phyloP scores from a whole-genome alignment of 2,888 invertebrate species.

The Agrilus mali region DNA sequence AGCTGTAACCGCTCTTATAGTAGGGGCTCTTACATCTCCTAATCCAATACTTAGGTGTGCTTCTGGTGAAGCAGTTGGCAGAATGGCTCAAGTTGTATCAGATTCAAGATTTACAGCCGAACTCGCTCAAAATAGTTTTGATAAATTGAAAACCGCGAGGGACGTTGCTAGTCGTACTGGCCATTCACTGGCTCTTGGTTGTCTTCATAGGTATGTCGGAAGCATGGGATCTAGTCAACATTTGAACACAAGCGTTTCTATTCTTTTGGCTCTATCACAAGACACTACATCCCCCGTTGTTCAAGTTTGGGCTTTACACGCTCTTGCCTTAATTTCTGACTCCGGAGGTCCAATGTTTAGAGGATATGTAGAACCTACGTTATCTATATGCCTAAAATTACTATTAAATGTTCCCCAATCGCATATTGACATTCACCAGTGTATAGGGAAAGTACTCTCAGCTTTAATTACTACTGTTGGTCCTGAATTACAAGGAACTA shows the following conservation, averaged over 20 bases:
- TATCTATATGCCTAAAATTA: constrained; percentile 81
- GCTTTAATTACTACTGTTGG: constrained; percentile 97
- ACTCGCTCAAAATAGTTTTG: constrained; percentile 80
- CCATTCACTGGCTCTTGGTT: constrained; percentile 88
- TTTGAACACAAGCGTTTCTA: constrained; percentile 86
- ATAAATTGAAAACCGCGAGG: constrained; percentile 71
- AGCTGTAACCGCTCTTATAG: constrained; percentile 66
- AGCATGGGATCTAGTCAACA: constrained; percentile 94
- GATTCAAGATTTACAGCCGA: constrained; percentile 82
- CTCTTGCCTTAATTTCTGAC: constrained; percentile 88
- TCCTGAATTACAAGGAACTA: constrained; percentile 87
- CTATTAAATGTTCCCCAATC: constrained; percentile 82
- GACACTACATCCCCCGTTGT: constrained; percentile 87
- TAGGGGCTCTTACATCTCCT: constrained; percentile 60
- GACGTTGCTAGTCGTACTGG: constrained; percentile 80
- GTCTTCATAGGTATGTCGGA: constrained; percentile 89
- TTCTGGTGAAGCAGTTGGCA: constrained; percentile 88
- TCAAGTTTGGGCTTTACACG: constrained; percentile 98
- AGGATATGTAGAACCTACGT: constrained; percentile 88
- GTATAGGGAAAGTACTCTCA: constrained; percentile 84
- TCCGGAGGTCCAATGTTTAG: constrained; percentile 99
- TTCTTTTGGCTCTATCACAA: constrained; percentile 86
- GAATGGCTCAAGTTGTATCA: constrained; percentile 81
- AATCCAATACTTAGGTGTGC: constrained; percentile 81
- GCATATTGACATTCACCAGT: constrained; percentile 82